Evolutionary conservation across 2,888 invertebrate genomes (phyloP).

Genomic region (Argynnis bischoffii): DNA sequence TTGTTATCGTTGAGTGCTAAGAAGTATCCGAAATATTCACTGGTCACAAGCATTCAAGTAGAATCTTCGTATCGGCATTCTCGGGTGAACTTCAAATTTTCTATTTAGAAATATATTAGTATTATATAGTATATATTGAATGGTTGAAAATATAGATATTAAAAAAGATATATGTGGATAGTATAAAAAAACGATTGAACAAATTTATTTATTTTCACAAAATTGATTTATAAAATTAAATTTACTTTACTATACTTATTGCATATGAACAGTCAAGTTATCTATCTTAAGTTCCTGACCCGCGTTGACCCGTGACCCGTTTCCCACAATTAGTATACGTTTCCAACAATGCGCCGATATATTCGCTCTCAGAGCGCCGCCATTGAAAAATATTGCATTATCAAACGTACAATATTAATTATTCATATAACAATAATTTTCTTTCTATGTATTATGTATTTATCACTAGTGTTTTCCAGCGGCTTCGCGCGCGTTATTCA

Average conservation of each 20-base stretch:
- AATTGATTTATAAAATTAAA: too few relatives aligned
- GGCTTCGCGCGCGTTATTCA: too few relatives aligned
- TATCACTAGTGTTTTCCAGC: background rate
- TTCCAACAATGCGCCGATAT: constrained; percentile 31
- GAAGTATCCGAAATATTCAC: too few relatives aligned
- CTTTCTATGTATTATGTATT: background rate
- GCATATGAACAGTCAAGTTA: constrained; percentile 8
- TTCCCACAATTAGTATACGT: constrained; percentile 31
- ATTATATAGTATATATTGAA: background rate
- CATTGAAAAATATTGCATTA: constrained; percentile 26
- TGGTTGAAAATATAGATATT: too few relatives aligned
- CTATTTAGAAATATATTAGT: background rate
- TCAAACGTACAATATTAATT: constrained; percentile 11
- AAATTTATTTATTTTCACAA: too few relatives aligned
- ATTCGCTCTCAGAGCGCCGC: constrained; percentile 18
- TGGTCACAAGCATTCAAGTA: too few relatives aligned
- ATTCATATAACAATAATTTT: background rate
- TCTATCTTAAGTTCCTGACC: constrained; percentile 25
- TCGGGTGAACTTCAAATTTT: background rate
- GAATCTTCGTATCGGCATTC: too few relatives aligned
- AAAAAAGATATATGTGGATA: too few relatives aligned
- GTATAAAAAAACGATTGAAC: too few relatives aligned
- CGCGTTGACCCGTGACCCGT: constrained; percentile 34
- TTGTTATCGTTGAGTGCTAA: too few relatives aligned
- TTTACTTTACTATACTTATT: constrained; percentile 1